Percentiles rank a stretch among this genome's conserved stretches.
These are phyloP conservation scores for Ptilonorhynchus violaceus DNA, from an alignment of 2,113 vertebrate species.

Conservation along the genomic window DNA sequence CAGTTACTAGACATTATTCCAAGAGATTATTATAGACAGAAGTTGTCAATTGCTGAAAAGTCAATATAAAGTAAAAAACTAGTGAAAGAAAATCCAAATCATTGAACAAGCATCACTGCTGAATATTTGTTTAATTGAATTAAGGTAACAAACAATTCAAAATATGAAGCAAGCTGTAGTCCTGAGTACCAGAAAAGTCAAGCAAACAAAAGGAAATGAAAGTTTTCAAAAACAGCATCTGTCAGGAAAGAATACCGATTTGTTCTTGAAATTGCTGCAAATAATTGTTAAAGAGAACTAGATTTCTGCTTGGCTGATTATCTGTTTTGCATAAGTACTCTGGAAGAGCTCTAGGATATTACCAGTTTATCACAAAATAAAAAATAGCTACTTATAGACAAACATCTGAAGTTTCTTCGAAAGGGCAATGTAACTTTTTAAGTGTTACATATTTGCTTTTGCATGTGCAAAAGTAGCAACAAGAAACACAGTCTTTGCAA, in stretches of 20 bases:
- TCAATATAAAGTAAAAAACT: not conserved
- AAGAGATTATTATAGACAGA: not conserved
- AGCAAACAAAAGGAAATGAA: not conserved
- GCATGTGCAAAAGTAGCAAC: not conserved
- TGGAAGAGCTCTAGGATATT: not conserved
- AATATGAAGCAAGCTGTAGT: not conserved
- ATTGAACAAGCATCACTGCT: not conserved
- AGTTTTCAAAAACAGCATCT: not conserved
- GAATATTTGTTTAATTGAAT: not conserved
- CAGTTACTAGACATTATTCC: not conserved
- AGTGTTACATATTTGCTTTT: not conserved
- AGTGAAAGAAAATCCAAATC: not conserved
- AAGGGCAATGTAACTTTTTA: not conserved
- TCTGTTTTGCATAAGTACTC: not conserved
- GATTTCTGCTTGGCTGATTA: not conserved
- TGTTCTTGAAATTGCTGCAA: not conserved
- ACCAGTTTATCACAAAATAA: not conserved
- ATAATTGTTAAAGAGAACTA: not conserved
- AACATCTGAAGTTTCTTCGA: not conserved
- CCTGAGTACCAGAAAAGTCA: not conserved
- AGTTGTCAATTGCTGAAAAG: not conserved
- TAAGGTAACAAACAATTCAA: not conserved
- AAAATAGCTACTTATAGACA: not conserved
- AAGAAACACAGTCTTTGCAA: not conserved
- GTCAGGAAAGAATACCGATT: not conserved